These are phyloP conservation scores for Theodoxus fluviatilis DNA, from an alignment of 2,888 invertebrate genomes.

Conservation along the genomic window DNA sequence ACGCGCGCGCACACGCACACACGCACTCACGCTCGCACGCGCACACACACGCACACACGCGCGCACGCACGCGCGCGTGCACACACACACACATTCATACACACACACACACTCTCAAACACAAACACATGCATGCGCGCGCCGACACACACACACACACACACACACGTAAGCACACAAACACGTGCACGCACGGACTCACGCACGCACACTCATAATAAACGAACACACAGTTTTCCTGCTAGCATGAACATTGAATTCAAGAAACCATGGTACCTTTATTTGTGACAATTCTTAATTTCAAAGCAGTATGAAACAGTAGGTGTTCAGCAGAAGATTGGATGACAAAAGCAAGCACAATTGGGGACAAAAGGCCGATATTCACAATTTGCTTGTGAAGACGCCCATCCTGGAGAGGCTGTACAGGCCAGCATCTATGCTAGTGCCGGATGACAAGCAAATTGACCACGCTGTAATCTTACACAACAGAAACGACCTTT, in stretches of 20 bases:
- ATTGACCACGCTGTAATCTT: no score
- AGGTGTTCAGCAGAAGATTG: no score
- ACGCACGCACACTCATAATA: background rate
- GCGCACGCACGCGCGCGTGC: conserved; percentile 7
- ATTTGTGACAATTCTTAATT: background rate
- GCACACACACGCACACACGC: background rate
- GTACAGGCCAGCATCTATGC: no score
- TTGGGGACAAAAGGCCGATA: no score
- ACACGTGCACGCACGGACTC: background rate
- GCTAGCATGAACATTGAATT: no score
- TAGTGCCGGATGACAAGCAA: no score
- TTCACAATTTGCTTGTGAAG: no score
- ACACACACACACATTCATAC: conserved; percentile 8
- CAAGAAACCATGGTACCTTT: no score
- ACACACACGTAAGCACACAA: background rate
- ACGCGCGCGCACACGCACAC: background rate
- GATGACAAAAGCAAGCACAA: no score
- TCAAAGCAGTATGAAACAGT: background rate
- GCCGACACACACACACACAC: conserved; percentile 6
- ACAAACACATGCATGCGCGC: background rate
- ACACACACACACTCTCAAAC: background rate
- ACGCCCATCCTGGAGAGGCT: no score
- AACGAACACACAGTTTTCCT: background rate
- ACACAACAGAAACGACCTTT: no score
- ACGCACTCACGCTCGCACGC: background rate